Base-by-base conservation (phyloP, 1,140 invertebrate genomes). In the Drosophila subobscura region DNA sequence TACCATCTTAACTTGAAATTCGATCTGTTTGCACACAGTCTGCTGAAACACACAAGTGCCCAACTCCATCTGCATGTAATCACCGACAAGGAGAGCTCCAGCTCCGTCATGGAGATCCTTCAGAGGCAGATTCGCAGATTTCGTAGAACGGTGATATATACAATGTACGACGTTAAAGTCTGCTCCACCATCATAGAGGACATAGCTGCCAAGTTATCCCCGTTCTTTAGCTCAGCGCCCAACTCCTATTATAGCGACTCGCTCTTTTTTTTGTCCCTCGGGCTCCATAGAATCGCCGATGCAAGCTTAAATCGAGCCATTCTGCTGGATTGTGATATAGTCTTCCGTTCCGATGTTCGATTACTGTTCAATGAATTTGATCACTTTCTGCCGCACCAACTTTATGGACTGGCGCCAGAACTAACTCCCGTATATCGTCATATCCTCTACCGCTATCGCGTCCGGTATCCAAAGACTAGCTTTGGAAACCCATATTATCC, bases 211-310 rank as follows among this genome's bases (percentile, higher is more conserved):
- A 92, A 93, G 23, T 94, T 97, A 93, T 95, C 95, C 53, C 93
- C 94, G 14, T 94, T 95, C 85, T 97, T 97, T 89, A 97, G 95
- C 75, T 95, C 94, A 41, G 94, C 94, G 74, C 95, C 95, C 54
- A 95, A 95, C 65, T 94, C 95, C 1, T 97, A 97, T 81, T 97
- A 97, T 81, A 96, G 95, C 54, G 95, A 97, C 92, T 94, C 95
- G 1, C 90, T 97, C 1, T 97, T 97, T 89, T 97, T 96, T 86
- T 83, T 97, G 2, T 97, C 96, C 0, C 92, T 97, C 5, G 95
- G 95, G 3, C 89, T 97, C 12, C 95, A 97, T 91, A 92, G 93
- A 76, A 94, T 97, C 46, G 93, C 96, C 16, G 94, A 95, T 5
- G 77, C 79, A 0, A 91, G 93, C 54, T 93, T 95, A 57, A 92